phyloP scores from a whole-genome alignment of 2,888 invertebrate species.

The Volucella inanis region DNA sequence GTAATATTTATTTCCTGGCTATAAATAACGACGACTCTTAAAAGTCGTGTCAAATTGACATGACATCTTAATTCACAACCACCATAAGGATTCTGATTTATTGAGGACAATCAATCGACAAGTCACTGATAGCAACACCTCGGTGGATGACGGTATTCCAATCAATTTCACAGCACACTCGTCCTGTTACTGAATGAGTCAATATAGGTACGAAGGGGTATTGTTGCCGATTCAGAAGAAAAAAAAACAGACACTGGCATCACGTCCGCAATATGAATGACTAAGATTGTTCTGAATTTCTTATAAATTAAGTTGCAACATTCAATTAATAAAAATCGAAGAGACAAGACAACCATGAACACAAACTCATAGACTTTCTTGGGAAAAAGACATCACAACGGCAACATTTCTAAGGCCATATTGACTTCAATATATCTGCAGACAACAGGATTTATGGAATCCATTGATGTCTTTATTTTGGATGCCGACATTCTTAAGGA shows the following conservation, averaged over 20 bases:
- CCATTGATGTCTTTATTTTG: background rate
- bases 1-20: no score
- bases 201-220: background rate
- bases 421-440: background rate
- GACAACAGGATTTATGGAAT: background rate
- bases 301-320: no score
- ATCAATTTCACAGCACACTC: background rate
- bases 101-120: constrained; percentile 40
- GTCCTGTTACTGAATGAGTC: background rate
- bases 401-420: background rate
- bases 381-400: no score
- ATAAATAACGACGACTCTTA: background rate
- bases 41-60: background rate
- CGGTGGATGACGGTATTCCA: background rate
- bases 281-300: background rate
- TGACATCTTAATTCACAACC: no score
- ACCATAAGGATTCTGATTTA: background rate
- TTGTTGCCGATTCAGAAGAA: background rate
- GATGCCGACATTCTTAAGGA: background rate
- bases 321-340: no score
- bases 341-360: no score
- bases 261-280: background rate
- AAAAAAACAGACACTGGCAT: background rate
- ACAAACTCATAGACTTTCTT: no score
- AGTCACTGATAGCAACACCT: constrained; percentile 13